A percentile compares a stretch with the other conserved stretches of the same genome.
Conservation (phyloP, 2,113 vertebrate genomes). For the Larimichthys crocea region DNA sequence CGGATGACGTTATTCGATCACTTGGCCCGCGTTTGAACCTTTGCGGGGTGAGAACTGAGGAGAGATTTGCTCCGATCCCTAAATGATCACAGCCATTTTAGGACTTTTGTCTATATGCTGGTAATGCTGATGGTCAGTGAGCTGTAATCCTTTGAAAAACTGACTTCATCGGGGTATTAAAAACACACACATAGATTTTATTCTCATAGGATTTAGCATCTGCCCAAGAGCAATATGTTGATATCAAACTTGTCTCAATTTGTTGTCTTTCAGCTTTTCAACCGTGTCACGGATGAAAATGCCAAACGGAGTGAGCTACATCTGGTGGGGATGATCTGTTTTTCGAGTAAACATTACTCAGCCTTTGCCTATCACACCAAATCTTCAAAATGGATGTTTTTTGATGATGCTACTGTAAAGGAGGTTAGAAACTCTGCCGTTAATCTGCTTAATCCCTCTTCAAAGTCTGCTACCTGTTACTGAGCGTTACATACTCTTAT, state of each 20-base stretch:
- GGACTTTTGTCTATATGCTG: neutral
- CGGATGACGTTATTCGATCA: slow-evolving; percentile 92
- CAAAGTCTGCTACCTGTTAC: slow-evolving; percentile 9
- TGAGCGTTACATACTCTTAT: slow-evolving; percentile 25
- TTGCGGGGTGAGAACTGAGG: slow-evolving; percentile 87
- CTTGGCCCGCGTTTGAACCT: slow-evolving; percentile 92
- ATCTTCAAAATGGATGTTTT: slow-evolving; percentile 97
- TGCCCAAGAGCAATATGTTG: slow-evolving; percentile 14
- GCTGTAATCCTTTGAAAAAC: neutral
- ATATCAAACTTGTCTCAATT: slow-evolving; percentile 48
- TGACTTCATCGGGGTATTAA: neutral
- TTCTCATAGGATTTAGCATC: slow-evolving; percentile 45
- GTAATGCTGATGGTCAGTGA: neutral
- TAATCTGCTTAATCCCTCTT: slow-evolving; percentile 30
- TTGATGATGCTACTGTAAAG: slow-evolving; percentile 98
- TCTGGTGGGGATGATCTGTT: slow-evolving; percentile 98
- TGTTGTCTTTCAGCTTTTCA: slow-evolving; percentile 91
- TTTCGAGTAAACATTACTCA: slow-evolving; percentile 95
- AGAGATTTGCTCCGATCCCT: too few relatives aligned
- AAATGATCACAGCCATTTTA: neutral
- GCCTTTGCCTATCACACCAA: slow-evolving; percentile 98
- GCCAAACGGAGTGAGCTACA: slow-evolving; percentile 93
- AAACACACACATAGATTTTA: slow-evolving; percentile 15
- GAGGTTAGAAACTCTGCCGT: slow-evolving; percentile 85
- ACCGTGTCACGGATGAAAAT: slow-evolving; percentile 96